phyloP scores from a whole-genome alignment of 2,113 vertebrate genomes.

The Heptranchias perlo region DNA sequence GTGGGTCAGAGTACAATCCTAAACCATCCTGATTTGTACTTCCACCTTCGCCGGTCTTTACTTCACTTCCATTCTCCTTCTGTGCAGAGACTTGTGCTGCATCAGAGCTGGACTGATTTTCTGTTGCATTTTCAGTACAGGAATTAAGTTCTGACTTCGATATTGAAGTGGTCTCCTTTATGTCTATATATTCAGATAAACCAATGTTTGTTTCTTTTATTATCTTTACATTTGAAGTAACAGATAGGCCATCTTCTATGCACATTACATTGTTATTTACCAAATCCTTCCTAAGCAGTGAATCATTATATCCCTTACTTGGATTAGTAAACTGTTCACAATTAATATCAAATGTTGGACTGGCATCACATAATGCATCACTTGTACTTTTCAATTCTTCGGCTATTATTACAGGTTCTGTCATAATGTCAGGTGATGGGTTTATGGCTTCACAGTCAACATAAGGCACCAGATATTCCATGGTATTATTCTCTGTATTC shows the following conservation, averaged over 20 bases:
- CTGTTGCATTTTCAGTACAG: neutral
- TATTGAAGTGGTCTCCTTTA: neutral
- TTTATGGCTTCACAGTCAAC: neutral
- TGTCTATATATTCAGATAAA: neutral
- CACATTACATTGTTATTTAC: neutral
- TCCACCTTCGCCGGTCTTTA: neutral
- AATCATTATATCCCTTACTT: neutral
- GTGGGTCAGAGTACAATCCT: slow-evolving; percentile 43
- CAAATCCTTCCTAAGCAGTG: neutral
- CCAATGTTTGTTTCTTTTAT: neutral
- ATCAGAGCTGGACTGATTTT: neutral
- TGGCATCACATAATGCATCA: too few relatives aligned
- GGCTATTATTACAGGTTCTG: neutral
- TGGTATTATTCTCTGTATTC: neutral
- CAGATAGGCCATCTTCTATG: neutral
- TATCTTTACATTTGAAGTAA: neutral
- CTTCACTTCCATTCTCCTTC: slow-evolving; percentile 7
- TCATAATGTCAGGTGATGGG: neutral
- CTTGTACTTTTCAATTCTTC: neutral
- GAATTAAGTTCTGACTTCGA: neutral
- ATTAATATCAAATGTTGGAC: neutral
- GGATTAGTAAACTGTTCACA: neutral
- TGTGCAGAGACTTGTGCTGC: neutral
- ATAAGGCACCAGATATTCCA: neutral
- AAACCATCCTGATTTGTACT: neutral